Evolutionary conservation across 2,113 vertebrate genomes (phyloP), one percentile per base, ranked within the genome.

Genomic region (Girardinichthys multiradiatus): DNA sequence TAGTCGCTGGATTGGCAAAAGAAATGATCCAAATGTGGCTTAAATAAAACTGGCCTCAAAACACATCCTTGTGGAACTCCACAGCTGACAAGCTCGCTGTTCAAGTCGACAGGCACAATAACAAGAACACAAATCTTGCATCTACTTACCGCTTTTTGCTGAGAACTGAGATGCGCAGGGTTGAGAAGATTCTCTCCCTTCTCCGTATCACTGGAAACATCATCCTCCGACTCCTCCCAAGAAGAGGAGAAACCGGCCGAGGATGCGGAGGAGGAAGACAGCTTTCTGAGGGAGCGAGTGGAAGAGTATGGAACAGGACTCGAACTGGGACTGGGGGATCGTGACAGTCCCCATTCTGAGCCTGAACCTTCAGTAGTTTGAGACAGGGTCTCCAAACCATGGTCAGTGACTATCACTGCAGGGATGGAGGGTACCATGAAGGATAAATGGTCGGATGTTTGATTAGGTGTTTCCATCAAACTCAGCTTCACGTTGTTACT

Each of bases 181-280:
- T 90, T 89, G 28, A 94, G 94, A 68, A 95, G 95, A 71, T 96
- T 95, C 72, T 95, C 89, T 4, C 94, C 94, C 57, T 95, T 95
- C 85, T 99, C 98, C 0, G 97, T 95, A 66, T 99, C 98, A 0
- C 98, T 99, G 90, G 97, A 98, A 64, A 98, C 95, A 80, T 99
- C 98, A 66, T 99, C 98, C 83, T 99, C 97, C 0, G 98, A 99
- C 83, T 99, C 98, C 33, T 99, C 98, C 92, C 96, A 98, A 65
- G 98, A 99, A 0, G 98, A 99, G 57, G 97, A 99, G 90, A 99
- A 99, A 33, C 98, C 98, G 0, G 97, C 96, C 33, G 98, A 99
- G 64, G 97, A 99, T 3, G 97, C 95, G 0, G 98, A 99, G 28
- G 98, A 99, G 0, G 98, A 99, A 0, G 98, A 99, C 72, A 99